Conservation (phyloP, 2,888 invertebrate species). For the Trichopria drosophilae region DNA sequence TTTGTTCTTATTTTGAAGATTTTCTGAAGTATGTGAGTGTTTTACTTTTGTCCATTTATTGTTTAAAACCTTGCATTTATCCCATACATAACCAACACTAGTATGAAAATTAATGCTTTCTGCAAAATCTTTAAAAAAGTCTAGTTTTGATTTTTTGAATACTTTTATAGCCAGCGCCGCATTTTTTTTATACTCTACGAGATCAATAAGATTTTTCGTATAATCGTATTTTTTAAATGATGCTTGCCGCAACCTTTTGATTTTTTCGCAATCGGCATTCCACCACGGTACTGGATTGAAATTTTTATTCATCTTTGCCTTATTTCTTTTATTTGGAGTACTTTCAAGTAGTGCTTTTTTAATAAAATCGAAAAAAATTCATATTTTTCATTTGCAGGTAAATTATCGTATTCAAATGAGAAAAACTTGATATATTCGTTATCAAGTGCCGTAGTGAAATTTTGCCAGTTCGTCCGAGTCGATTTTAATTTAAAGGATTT, state of each 20-base stretch:
- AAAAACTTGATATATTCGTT: background rate
- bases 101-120: conserved; percentile 3
- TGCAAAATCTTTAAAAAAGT: conserved; percentile 13
- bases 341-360: background rate
- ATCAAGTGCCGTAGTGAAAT: no score
- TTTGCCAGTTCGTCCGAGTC: no score
- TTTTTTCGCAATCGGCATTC: conserved; percentile 5
- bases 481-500: background rate
- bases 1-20: background rate
- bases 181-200: conserved; percentile 9
- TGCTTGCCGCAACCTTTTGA: conserved; percentile 5
- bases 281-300: conserved; percentile 18
- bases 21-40: conserved; percentile 4
- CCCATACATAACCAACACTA: conserved; percentile 11
- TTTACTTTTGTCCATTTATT: conserved; percentile 20
- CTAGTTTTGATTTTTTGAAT: conserved; percentile 19
- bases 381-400: background rate
- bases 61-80: conserved; percentile 21
- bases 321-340: background rate
- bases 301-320: background rate
- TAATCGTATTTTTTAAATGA: conserved; percentile 7
- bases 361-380: background rate
- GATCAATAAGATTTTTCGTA: background rate
- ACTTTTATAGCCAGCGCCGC: conserved; percentile 7
- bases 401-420: background rate